A percentile compares a stretch with the other conserved stretches of the same genome.
phyloP scores from a whole-genome alignment of 2,113 vertebrate genomes.

The Chaetodon auriga region DNA sequence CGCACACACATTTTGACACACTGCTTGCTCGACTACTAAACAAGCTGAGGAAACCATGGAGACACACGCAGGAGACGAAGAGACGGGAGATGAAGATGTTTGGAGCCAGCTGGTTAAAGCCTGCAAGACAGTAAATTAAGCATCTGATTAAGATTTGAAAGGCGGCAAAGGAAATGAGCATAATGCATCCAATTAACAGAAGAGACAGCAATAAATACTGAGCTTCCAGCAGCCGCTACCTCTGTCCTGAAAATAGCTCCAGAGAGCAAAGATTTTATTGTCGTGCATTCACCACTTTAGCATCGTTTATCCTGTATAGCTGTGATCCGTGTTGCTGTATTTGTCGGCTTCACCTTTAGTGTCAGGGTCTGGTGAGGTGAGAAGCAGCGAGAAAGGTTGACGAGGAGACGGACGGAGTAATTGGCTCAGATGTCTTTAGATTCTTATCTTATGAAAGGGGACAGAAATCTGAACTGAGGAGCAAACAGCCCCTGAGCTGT shows the following conservation, averaged over 20 bases:
- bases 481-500: constrained; percentile 47
- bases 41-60: constrained; percentile 40
- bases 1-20: constrained; percentile 25
- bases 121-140: constrained; percentile 70
- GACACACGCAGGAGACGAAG: constrained; percentile 29
- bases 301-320: not conserved
- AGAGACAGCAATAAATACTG: constrained; percentile 53
- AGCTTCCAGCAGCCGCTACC: constrained; percentile 54
- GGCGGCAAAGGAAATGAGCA: constrained; percentile 63
- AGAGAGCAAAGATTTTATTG: constrained; percentile 9
- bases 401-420: constrained; percentile 41
- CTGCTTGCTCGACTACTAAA: constrained; percentile 20
- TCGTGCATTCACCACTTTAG: not conserved
- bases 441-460: constrained; percentile 61
- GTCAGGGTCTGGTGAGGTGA: constrained; percentile 34
- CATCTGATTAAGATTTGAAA: constrained; percentile 76
- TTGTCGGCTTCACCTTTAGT: constrained; percentile 42
- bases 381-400: constrained; percentile 18
- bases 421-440: constrained; percentile 55
- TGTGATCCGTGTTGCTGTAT: not conserved
- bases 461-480: constrained; percentile 62
- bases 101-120: constrained; percentile 67
- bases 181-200: constrained; percentile 69
- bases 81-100: constrained; percentile 45
- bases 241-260: constrained; percentile 37